Base-by-base conservation (phyloP, 1,140 invertebrate genomes). In the Dendroctonus ponderosae region DNA sequence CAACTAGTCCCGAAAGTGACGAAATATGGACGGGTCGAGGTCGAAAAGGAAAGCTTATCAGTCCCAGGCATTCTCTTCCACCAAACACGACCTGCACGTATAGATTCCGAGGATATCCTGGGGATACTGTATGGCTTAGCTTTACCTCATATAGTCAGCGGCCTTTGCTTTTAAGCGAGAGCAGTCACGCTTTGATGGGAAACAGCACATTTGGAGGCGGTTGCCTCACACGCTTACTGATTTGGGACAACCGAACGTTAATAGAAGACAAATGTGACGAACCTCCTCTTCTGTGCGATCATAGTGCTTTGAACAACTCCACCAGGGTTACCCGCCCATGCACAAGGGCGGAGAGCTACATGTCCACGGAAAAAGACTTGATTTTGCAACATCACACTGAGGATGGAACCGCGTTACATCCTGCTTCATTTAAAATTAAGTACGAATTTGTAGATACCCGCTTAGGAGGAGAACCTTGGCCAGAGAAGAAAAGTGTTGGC, bases 391-490 rank as follows among this genome's bases (percentile, higher is more conserved):
- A 84, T 77, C 75, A 85, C 77, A 80, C 84, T 62, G 75, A 85
- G 74, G 79, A 84, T 61, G 87, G 87, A 26, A 89, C 87, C 7
- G 87, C 87, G 15, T 81, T 88, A 5, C 86, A 87, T 72, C 87
- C 87, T 6, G 82, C 87, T 3, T 80, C 83, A 37, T 89, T 88
- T 72, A 80, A 83, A 41, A 74, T 89, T 41, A 85, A 89, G 60
- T 94, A 94, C 76, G 92, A 95, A 77, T 94, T 95, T 71, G 86
- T 94, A 3, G 90, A 92, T 74, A 92, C 91, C 0, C 79, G 87
- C 49, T 82, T 92, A 62, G 87, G 87, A 14, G 90, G 90, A 2
- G 87, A 89, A 56, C 78, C 81, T 0, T 88, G 85, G 86, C 81
- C 83, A 3, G 84, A 83, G 0, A 73, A 58, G 14, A 49, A 14